Conservation (phyloP, 2,797 vertebrate species). For the Chaenodraco wilsoni region DNA sequence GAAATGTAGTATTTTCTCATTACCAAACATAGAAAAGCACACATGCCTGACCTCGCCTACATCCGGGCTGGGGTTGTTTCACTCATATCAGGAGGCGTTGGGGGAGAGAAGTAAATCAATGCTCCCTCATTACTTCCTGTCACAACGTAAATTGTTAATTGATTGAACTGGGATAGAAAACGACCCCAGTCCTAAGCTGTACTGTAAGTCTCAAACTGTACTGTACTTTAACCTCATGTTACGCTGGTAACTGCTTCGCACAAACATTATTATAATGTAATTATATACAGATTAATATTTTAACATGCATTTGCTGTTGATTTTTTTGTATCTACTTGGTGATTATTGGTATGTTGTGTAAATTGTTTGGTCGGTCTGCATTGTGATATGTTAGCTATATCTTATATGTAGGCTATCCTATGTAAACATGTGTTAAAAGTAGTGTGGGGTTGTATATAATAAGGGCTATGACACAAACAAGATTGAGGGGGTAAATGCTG, state of each 20-base stretch:
- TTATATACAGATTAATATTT: slow-evolving; percentile 75
- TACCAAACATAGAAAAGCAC: slow-evolving; percentile 58
- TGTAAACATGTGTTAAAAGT: slow-evolving; percentile 67
- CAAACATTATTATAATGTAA: slow-evolving; percentile 63
- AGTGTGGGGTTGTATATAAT: slow-evolving; percentile 69
- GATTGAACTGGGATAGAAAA: slow-evolving; percentile 48
- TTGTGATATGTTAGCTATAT: slow-evolving; percentile 70
- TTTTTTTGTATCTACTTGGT: slow-evolving; percentile 61
- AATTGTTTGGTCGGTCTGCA: slow-evolving; percentile 56
- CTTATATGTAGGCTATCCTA: slow-evolving; percentile 62
- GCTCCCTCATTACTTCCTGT: slow-evolving; percentile 50
- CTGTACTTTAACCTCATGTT: slow-evolving; percentile 71
- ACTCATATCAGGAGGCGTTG: slow-evolving; percentile 22
- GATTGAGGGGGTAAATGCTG: slow-evolving; percentile 61
- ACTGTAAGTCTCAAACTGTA: slow-evolving; percentile 58
- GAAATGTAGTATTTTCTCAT: slow-evolving; percentile 35
- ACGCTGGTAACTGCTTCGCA: slow-evolving; percentile 69
- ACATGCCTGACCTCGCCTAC: slow-evolving; percentile 57
- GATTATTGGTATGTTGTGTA: slow-evolving; percentile 65
- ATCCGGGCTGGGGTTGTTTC: slow-evolving; percentile 42
- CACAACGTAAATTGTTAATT: slow-evolving; percentile 57
- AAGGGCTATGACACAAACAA: slow-evolving; percentile 76
- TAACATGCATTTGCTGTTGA: slow-evolving; percentile 72
- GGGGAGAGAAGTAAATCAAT: slow-evolving; percentile 44
- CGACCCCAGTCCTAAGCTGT: slow-evolving; percentile 38